phyloP scores from a whole-genome alignment of 64 coral and sea anemone species.

The Dendronephthya gigantea region DNA sequence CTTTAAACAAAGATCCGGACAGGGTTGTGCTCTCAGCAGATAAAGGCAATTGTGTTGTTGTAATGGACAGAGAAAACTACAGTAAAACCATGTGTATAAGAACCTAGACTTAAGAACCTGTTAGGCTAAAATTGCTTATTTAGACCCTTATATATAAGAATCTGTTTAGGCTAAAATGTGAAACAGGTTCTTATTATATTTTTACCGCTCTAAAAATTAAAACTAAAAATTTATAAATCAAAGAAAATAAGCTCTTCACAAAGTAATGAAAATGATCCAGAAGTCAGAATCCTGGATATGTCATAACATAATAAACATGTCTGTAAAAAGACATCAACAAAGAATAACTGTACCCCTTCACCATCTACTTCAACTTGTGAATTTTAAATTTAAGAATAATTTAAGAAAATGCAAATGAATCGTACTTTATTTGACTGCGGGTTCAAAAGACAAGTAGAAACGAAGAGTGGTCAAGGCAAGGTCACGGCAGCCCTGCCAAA shows the following conservation, averaged over 20 bases:
- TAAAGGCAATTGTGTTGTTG: too few relatives aligned
- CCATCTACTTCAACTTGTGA: not conserved
- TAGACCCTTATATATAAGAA: not conserved
- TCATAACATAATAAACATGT: not conserved
- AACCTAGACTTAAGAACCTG: slow-evolving; percentile 7
- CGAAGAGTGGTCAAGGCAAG: not conserved
- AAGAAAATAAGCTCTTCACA: not conserved
- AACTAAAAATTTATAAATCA: slow-evolving; percentile 20
- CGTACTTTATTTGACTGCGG: slow-evolving; percentile 32
- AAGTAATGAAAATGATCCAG: slow-evolving; percentile 3
- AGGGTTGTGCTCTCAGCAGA: too few relatives aligned
- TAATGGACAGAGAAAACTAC: too few relatives aligned
- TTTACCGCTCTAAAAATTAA: not conserved
- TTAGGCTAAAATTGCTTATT: slow-evolving; percentile 1
- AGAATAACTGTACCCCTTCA: not conserved
- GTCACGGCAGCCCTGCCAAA: not conserved
- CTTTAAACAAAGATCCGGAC: too few relatives aligned
- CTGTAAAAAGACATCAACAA: not conserved
- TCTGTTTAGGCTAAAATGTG: not conserved
- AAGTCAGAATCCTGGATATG: slow-evolving; percentile 2
- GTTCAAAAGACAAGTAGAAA: slow-evolving; percentile 5
- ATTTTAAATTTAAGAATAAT: not conserved
- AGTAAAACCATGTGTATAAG: not conserved
- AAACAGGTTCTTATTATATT: slow-evolving; percentile 17
- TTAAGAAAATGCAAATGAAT: slow-evolving; percentile 24